Evolutionary conservation across 2,888 invertebrate genomes (phyloP), one percentile per base, ranked within the genome.

Genomic region (Leptinotarsa haldemani): DNA sequence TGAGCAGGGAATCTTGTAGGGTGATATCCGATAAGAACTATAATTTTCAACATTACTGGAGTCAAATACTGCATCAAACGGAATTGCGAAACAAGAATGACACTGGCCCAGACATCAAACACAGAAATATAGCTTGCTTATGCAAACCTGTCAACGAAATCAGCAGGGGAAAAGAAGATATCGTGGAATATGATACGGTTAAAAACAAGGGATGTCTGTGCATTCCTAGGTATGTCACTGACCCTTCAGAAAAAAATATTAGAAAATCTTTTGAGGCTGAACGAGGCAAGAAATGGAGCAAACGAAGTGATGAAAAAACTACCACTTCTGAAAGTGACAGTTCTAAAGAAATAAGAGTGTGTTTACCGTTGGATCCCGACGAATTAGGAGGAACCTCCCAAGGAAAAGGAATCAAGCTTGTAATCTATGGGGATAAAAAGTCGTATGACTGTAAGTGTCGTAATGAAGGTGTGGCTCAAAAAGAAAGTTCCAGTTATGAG

Each of bases 401-500:
- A 0, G 68, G 40, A 40, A 68, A 68, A 58, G 52, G 52, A 9
- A 56, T 68, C 46, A 68, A 68, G 46, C 47, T 68, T 16, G 56
- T 68, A 16, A 68, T 68, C 9, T 68, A 56, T 52, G 68, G 58
- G 22, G 58, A 56, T 15, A 68, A 68, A 56, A 53, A 53, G 4
- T 22, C 25, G 2, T 46, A 56, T 18, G 68, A 68, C n/a, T 53
- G 30, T 66, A 66, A 50, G 22, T 9, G 50, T 50, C 22, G 25
- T 30, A 48, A 30, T 18, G 15, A 12, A 68, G 56, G 7, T 2
- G 56, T 15, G 22, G 18, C 68, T 15, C 13, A 15, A 2, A 48
- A 46, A 22, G 30, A 68, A 40, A 56, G 47, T 16, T 20, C 56
- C 9, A 68, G 68, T 16, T 56, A 56, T 22, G 68, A 68, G 40